Evolutionary conservation across 2,113 vertebrate genomes (phyloP), one percentile per base, ranked within the genome.

Genomic region (Tretioscincus oriximinensis): DNA sequence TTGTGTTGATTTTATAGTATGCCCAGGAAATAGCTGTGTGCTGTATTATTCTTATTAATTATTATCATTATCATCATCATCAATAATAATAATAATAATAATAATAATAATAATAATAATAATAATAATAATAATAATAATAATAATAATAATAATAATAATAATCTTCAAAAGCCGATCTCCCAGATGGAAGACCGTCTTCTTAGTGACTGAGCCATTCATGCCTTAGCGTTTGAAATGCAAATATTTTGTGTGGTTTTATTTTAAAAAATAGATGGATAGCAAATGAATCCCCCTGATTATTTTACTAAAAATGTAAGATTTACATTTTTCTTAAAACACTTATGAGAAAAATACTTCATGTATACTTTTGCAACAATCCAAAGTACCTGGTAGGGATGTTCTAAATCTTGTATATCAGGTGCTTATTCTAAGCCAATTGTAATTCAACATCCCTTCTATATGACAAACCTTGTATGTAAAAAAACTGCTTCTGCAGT

Each of bases 281-380:
- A 78, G 58, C 81, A 86, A 71, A 86, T 64, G 85, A 71, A 60
- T 90, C 89, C 84, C 84, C 86, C 75, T 47, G 81, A 47, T n/a
- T n/a, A n/a, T n/a, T n/a, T n/a, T n/a, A n/a, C n/a, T n/a, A n/a
- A n/a, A n/a, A n/a, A n/a, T n/a, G n/a, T n/a, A n/a, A n/a, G n/a
- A n/a, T n/a, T n/a, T n/a, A n/a, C n/a, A n/a, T n/a, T n/a, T n/a
- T n/a, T n/a, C n/a, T n/a, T n/a, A n/a, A n/a, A n/a, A n/a, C n/a
- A n/a, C n/a, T 70, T 82, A 66, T 71, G 74, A 21, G 21, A 64
- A 88, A 74, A 51, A 80, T 47, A 87, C 14, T 82, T 88, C 88
- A 71, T 74, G 64, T n/a, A 12, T 58, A 58, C 28, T 41, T 41
- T 74, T 65, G 73, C 63, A 66, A 51, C 29, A 14, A 14, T 66